Conservation (phyloP, 2,797 vertebrate genomes). For the Oreochromis grahami region DNA sequence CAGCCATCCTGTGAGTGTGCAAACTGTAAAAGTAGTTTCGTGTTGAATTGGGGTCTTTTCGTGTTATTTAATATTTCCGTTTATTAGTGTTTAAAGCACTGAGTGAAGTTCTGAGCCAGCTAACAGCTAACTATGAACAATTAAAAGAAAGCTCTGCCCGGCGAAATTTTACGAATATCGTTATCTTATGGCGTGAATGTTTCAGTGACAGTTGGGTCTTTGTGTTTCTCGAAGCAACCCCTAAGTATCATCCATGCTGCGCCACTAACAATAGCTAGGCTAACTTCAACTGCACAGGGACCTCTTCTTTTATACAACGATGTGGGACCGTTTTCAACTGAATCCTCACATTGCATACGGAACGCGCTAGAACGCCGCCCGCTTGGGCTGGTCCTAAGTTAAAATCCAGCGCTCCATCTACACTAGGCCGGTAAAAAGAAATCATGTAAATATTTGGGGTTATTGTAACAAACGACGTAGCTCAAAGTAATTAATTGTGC, state of each 20-base stretch:
- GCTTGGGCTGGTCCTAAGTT: accelerated
- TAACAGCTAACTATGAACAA: not conserved
- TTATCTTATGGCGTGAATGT: accelerated
- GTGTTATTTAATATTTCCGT: not conserved
- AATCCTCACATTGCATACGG: accelerated
- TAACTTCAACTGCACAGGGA: constrained; percentile 2
- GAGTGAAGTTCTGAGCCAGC: not conserved
- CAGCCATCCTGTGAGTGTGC: not conserved
- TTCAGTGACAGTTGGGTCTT: accelerated
- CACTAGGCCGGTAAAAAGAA: constrained; percentile 39
- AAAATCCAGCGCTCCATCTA: constrained; percentile 13
- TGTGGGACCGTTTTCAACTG: accelerated
- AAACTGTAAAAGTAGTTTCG: not conserved
- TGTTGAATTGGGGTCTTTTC: not conserved
- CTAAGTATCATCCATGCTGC: not conserved
- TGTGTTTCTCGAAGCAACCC: not conserved
- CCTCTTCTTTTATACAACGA: not conserved
- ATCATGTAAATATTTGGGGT: not conserved
- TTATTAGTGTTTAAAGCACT: not conserved
- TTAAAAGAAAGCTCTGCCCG: not conserved
- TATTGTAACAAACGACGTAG: not conserved
- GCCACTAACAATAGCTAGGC: constrained; percentile 45
- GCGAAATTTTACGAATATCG: accelerated
- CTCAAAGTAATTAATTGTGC: not conserved
- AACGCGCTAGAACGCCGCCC: not conserved